Evolutionary conservation across 1,140 invertebrate species (phyloP).

Genomic region (Neelides sp.): DNA sequence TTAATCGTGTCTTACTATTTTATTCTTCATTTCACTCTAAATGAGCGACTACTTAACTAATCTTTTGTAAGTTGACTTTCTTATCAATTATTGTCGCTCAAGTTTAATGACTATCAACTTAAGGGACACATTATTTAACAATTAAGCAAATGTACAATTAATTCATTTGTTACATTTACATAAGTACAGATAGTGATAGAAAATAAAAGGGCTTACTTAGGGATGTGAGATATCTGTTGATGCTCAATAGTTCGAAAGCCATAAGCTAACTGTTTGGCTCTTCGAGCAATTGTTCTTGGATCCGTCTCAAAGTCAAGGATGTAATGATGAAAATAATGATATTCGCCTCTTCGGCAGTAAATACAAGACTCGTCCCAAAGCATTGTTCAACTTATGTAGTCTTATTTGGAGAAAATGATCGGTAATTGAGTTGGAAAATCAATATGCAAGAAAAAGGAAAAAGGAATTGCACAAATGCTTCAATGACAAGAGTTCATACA

Average conservation of each 20-base stretch:
- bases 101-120: not conserved
- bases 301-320: constrained; percentile 34
- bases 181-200: no score
- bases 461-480: not conserved
- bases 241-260: constrained; percentile 41
- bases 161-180: no score
- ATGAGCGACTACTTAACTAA: no score
- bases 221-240: constrained; percentile 32
- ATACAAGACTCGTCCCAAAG: not conserved
- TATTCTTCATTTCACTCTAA: no score
- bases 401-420: not conserved
- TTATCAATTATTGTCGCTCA: not conserved
- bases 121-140: not conserved
- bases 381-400: not conserved
- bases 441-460: not conserved
- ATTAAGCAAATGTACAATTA: no score
- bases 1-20: no score
- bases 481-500: not conserved
- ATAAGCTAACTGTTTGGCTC: constrained; percentile 42
- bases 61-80: no score
- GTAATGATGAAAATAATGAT: not conserved
- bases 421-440: not conserved
- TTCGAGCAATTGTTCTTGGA: constrained; percentile 33
- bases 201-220: constrained; percentile 31
- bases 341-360: not conserved